phyloP scores from a whole-genome alignment of 2,888 invertebrate genomes.

The Bhutanitis thaidina region DNA sequence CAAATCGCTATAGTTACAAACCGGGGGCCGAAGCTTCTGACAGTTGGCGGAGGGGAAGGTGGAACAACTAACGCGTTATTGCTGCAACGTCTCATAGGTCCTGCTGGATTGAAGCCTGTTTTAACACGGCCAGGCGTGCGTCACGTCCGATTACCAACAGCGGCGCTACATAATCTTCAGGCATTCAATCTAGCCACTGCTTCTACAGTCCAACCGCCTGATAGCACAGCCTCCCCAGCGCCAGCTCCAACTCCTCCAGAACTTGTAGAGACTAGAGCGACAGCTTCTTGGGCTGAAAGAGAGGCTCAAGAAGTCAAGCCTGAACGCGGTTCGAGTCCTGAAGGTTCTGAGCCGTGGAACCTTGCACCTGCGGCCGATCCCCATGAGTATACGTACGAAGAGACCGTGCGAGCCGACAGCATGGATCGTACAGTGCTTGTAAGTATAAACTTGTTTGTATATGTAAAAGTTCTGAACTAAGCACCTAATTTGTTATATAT shows the following conservation, averaged over 20 bases:
- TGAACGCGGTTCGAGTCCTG: constrained; percentile 59
- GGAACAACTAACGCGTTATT: constrained; percentile 82
- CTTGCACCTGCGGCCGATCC: constrained; percentile 52
- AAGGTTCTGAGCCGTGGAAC: constrained; percentile 66
- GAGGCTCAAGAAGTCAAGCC: constrained; percentile 51
- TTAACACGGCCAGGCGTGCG: constrained; percentile 79
- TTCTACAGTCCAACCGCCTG: constrained; percentile 51
- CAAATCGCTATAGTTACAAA: constrained; percentile 87
- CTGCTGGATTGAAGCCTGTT: constrained; percentile 79
- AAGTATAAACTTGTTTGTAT: constrained; percentile 36
- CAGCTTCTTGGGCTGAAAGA: constrained; percentile 59
- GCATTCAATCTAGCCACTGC: constrained; percentile 58
- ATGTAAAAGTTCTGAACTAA: background rate
- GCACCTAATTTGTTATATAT: background rate
- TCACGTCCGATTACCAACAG: constrained; percentile 66
- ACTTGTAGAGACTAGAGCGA: constrained; percentile 55
- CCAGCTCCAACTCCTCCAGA: constrained; percentile 59
- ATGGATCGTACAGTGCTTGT: constrained; percentile 71
- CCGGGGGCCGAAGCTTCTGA: constrained; percentile 80
- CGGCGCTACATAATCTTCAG: constrained; percentile 68
- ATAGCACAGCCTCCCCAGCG: constrained; percentile 54
- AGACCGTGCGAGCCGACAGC: constrained; percentile 61
- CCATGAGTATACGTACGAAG: constrained; percentile 66
- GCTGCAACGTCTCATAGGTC: constrained; percentile 84
- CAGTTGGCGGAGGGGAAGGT: constrained; percentile 63